Conservation (phyloP, 1,140 invertebrate species). For the Solenopsis fugax region DNA sequence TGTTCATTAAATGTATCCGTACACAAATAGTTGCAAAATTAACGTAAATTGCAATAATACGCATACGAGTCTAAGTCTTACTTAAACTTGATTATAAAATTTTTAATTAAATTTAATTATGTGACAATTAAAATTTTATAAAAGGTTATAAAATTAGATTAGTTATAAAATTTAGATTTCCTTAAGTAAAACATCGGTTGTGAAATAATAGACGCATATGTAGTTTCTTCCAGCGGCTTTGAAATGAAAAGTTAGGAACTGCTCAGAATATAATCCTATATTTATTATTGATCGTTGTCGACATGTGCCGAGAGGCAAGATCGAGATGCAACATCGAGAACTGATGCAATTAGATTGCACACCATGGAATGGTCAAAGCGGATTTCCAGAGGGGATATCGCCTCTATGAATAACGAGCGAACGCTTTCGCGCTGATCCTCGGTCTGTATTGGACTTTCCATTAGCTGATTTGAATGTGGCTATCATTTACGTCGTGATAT, state of each 20-base stretch:
- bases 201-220: not conserved
- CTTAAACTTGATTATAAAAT: not conserved
- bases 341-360: constrained; percentile 30
- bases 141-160: too few species aligned
- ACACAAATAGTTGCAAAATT: not conserved
- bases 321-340: not conserved
- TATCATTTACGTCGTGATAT: not conserved
- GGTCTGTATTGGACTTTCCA: constrained; percentile 70
- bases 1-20: not conserved
- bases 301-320: not conserved
- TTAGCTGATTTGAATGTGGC: constrained; percentile 62
- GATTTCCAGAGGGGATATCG: not conserved
- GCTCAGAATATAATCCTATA: not conserved
- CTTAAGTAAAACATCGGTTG: not conserved
- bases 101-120: not conserved
- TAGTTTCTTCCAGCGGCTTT: too few species aligned
- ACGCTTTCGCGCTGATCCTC: constrained; percentile 25
- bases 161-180: not conserved
- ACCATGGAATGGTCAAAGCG: not conserved
- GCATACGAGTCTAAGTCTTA: not conserved
- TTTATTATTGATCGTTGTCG: not conserved
- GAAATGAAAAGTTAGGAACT: constrained; percentile 36
- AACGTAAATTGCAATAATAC: not conserved
- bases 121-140: not conserved
- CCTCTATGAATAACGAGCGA: not conserved